Evolutionary conservation across 2,888 invertebrate genomes (phyloP), one percentile per base, ranked within the genome.

Genomic region (Dasysyrphus albostriatus): DNA sequence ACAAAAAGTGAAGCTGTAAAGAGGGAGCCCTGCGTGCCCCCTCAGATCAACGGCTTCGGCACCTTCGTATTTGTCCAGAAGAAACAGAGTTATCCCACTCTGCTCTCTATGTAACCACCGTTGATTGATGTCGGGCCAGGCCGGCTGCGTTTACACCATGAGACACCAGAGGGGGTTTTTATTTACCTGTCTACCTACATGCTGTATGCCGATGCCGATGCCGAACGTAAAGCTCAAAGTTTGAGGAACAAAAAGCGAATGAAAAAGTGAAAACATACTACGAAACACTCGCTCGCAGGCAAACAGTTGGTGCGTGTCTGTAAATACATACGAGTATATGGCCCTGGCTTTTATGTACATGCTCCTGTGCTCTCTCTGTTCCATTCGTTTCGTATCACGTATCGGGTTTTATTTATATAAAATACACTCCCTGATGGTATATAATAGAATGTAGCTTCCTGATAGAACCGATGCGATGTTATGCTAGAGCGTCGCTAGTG

Each of bases 251-350:
- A 59, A 78, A 78, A 75, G 56, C 44, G 61, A 69, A 77, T 37
- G 44, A 44, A 61, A 10, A 29, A n/a, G 44, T 42, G 10, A 61
- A 51, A 72, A 58, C 69, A 24, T 24, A 51, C 47, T 34, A 58
- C 47, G 65, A 59, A 80, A 80, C 61, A 77, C 67, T 49, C 14
- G 77, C 85, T 82, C 44, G 39, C 61, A 77, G 49, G 67, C 85
- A 79, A 75, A 79, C 78, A 78, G 82, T 82, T 81, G 85, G 73
- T 81, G 77, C 85, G 81, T 87, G 58, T 59, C 19, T 16, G 39
- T 67, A 76, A 58, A 61, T 75, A 59, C 10, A 29, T 72, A 32
- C 29, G 12, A 8, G 14, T 24, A 12, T 12, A 29, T 65, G 47
- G 67, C 47, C 19, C 34, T 24, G 44, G 51, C 44, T 58, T 32